Conservation (phyloP, 2,113 vertebrate species). For the Burhinus oedicnemus region DNA sequence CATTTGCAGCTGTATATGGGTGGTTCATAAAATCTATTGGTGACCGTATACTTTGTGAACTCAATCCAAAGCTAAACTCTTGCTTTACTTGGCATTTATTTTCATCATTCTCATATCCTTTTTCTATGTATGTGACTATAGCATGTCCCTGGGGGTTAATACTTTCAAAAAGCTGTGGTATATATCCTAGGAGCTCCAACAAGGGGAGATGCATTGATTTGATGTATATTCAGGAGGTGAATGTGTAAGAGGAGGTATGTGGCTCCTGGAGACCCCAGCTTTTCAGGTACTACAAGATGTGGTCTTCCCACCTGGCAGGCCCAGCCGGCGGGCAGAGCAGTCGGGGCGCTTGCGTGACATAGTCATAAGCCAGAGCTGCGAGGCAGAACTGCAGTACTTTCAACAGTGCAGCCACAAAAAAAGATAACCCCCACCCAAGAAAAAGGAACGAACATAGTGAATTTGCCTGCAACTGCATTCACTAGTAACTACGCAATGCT, state of each 20-base stretch:
- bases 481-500: background rate
- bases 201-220: background rate
- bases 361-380: background rate
- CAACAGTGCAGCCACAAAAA: background rate
- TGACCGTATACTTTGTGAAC: background rate
- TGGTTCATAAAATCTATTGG: background rate
- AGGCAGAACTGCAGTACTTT: background rate
- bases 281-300: background rate
- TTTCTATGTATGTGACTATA: background rate
- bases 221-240: background rate
- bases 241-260: fast-evolving
- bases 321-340: background rate
- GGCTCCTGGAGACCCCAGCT: background rate
- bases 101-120: conserved; percentile 1
- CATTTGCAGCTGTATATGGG: background rate
- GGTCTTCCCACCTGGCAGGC: background rate
- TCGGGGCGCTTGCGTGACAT: background rate
- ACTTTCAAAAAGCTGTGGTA: background rate
- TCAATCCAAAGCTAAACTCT: background rate
- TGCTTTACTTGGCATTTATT: background rate
- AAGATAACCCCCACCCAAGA: background rate
- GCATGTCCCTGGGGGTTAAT: background rate
- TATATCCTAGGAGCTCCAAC: background rate
- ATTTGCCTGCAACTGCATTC: background rate
- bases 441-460: background rate